phyloP scores from a whole-genome alignment of 2,797 vertebrate genomes.

The Sebastiscus tertius region DNA sequence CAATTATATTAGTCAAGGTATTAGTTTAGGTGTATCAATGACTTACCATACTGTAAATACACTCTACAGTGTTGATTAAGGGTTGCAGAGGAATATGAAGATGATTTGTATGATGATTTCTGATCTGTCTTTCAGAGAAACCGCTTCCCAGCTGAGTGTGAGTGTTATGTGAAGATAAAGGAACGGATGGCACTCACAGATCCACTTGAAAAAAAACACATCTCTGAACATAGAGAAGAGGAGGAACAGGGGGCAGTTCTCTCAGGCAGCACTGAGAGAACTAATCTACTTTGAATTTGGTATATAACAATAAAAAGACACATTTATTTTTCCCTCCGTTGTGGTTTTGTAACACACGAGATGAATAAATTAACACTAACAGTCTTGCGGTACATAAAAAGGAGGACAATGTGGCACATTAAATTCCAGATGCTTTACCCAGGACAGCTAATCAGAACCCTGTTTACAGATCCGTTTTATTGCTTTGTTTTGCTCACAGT shows the following conservation, averaged over 20 bases:
- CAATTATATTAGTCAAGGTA: not conserved
- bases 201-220: slow-evolving; percentile 47
- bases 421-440: slow-evolving; percentile 24
- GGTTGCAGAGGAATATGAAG: not conserved
- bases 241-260: slow-evolving; percentile 29
- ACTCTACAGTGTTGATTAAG: not conserved
- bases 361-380: not conserved
- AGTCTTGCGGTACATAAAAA: not conserved
- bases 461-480: slow-evolving; percentile 13
- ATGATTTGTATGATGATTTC: not conserved
- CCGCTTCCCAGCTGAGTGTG: slow-evolving; percentile 70
- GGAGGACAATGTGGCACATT: not conserved
- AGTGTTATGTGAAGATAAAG: slow-evolving; percentile 71
- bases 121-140: slow-evolving; percentile 75
- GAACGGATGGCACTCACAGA: slow-evolving; percentile 67
- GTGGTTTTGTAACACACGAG: not conserved
- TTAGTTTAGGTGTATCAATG: not conserved
- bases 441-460: not conserved
- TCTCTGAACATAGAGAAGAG: slow-evolving; percentile 36
- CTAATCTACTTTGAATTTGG: not conserved
- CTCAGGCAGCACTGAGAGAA: not conserved
- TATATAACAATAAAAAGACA: not conserved
- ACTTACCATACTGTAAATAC: not conserved
- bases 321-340: not conserved
- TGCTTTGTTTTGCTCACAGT: slow-evolving; percentile 11